phyloP scores from a whole-genome alignment of 2,797 vertebrate species.

The Novumbra hubbsi region DNA sequence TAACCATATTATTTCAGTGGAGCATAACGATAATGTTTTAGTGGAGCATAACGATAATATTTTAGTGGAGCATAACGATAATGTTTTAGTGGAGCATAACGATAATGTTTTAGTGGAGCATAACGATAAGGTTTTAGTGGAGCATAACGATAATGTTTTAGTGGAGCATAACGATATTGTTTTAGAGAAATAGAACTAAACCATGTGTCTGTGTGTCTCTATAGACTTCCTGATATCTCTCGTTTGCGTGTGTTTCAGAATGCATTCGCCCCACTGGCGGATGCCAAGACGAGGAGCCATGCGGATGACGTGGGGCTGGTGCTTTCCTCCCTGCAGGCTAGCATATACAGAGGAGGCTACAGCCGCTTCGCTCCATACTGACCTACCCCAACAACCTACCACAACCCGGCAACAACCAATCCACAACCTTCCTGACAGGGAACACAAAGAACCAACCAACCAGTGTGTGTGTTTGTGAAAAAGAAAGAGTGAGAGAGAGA shows the following conservation, averaged over 20 bases:
- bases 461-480: constrained; percentile 26
- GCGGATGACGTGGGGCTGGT: constrained; percentile 96
- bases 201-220: constrained; percentile 10
- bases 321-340: constrained; percentile 99
- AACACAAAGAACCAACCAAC: constrained; percentile 68
- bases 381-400: constrained; percentile 1
- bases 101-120: too few species aligned
- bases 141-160: too few species aligned
- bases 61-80: too few species aligned
- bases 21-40: too few species aligned
- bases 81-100: too few species aligned
- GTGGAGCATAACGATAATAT: too few species aligned
- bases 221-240: not conserved
- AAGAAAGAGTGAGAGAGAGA: constrained; percentile 4
- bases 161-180: not conserved
- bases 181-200: not conserved
- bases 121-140: too few species aligned
- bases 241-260: constrained; percentile 84
- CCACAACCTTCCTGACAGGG: constrained; percentile 55
- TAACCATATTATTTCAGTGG: too few species aligned
- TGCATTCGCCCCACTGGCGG: constrained; percentile 95
- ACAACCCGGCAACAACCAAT: constrained; percentile 67
- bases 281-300: constrained; percentile 98
- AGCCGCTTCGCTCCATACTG: constrained; percentile 98
- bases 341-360: constrained; percentile 99